These are phyloP conservation scores for Crax fasciolata DNA, from an alignment of 2,797 vertebrate genomes.

Conservation along the genomic window DNA sequence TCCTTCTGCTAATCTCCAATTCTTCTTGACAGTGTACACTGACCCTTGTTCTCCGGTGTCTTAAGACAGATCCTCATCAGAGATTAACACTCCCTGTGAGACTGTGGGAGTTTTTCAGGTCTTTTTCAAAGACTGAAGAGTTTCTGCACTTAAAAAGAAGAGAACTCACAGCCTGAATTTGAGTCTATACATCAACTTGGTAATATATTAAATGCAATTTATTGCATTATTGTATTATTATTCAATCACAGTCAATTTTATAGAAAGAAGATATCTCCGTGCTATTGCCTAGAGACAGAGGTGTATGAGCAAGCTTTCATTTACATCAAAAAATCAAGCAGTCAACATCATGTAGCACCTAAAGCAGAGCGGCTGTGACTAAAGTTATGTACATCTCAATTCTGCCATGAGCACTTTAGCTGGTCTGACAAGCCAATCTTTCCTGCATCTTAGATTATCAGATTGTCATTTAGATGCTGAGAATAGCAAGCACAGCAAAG, in stretches of 20 bases:
- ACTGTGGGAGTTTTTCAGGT: background rate
- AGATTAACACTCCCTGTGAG: constrained; percentile 49
- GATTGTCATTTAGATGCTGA: background rate
- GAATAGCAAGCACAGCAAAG: background rate
- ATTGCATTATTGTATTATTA: background rate
- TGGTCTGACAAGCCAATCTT: background rate
- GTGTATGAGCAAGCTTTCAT: constrained; percentile 1
- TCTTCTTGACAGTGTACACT: constrained; percentile 30
- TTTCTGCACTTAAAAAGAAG: constrained; percentile 34
- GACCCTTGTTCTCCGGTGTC: constrained; percentile 44
- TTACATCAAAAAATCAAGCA: constrained; percentile 2
- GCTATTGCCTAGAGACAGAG: constrained; percentile 32
- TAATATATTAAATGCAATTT: constrained; percentile 32
- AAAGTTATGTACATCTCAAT: background rate
- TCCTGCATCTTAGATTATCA: background rate
- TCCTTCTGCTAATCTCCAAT: constrained; percentile 42
- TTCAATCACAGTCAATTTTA: constrained; percentile 30
- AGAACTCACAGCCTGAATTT: constrained; percentile 12
- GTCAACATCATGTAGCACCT: constrained; percentile 34
- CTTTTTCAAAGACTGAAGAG: background rate
- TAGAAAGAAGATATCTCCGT: background rate
- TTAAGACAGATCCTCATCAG: constrained; percentile 41
- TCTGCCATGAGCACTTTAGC: background rate
- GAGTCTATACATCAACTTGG: background rate
- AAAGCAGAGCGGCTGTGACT: constrained; percentile 34